Evolutionary conservation across 2,113 vertebrate genomes (phyloP), one percentile per base, ranked within the genome.

Genomic region (Ascaphus truei): DNA sequence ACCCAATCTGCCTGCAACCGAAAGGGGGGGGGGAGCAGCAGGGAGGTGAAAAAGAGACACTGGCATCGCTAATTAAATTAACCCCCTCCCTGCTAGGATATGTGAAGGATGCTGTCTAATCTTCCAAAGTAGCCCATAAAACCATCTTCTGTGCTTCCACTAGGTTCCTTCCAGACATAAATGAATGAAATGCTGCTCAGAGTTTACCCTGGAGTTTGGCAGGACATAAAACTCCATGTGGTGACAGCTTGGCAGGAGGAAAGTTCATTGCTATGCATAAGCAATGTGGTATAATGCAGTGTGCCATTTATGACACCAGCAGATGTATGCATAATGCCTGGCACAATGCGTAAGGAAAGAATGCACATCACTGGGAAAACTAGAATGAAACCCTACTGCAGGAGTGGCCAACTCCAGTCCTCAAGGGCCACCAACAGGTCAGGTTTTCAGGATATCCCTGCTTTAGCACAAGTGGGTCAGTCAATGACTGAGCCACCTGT

Each of bases 221-320:
- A 66, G 51, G 63, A 43, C 51, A 56, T 67, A 56, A 56, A 67
- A 67, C 37, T 30, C 51, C 27, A 56, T 67, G 63, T 56, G 63
- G 31, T 67, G 36, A 39, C 33, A 37, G 37, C 13, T 31, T 31
- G n/a, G 16, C 26, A 33, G 51, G 16, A 43, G 37, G 18, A 66
- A 53, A 12, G 11, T 41, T 55, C 26, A 41, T 53, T 55, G 50
- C 50, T 18, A 63, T 20, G 41, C 36, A 41, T 16, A 29, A 13
- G 25, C 27, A 15, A 2, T 52, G 50, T 18, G 26, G 15, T 64
- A 64, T 37, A 64, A 51, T 52, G 47, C 61, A 27, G 2, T 13
- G 47, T 53, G 22, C 62, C 53, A 65, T 53, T 18, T 52, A 20
- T 53, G 31, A 53, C 62, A 39, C 20, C 52, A 39, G 23, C 34